Evolutionary conservation across 2,113 vertebrate genomes (phyloP), one percentile per base, ranked within the genome.

Genomic region (Bubo blakistoni): DNA sequence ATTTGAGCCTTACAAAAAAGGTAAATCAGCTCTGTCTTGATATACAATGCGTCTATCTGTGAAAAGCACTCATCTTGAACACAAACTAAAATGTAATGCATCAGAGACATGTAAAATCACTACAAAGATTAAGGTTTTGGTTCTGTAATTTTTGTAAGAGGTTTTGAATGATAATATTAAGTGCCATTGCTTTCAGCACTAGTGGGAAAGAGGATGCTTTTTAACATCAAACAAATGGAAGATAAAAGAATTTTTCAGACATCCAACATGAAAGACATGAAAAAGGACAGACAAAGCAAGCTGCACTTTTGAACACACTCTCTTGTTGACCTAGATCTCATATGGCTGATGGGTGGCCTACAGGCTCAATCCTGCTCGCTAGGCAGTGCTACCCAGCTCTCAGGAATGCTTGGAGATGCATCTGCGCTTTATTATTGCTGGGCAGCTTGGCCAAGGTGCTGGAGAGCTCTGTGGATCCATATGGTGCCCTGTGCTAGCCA

Each of bases 211-310:
- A 78, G 29, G 42, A 57, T 46, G 59, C 9, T 59, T 92, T 96
- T 95, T 52, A 79, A 49, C 79, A 93, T 90, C 74, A 90, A 79
- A 82, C 29, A 89, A 90, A 86, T 52, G 44, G 62, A 91, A 95
- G 73, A 95, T 81, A 85, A 95, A 96, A 95, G 66, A 82, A 15
- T 84, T 86, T 91, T 92, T 93, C 86, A 90, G 71, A 67, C 34
- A 76, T 66, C 26, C 17, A 92, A 66, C 49, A 74, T 87, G 59
- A 96, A 94, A 92, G 86, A 70, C 58, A 55, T 51, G 14, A 79
- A 92, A 90, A 90, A 80, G 4, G 5, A 58, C 0, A 2, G 81
- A 88, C 38, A 95, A 80, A 96, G 54, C 2, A 87, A 78, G 13
- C 49, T 71, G 61, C 22, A 19, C 30, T 84, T 91, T 61, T 65